These are phyloP conservation scores for Phortica magna DNA, from an alignment of 2,888 invertebrate species.

Conservation along the genomic window DNA sequence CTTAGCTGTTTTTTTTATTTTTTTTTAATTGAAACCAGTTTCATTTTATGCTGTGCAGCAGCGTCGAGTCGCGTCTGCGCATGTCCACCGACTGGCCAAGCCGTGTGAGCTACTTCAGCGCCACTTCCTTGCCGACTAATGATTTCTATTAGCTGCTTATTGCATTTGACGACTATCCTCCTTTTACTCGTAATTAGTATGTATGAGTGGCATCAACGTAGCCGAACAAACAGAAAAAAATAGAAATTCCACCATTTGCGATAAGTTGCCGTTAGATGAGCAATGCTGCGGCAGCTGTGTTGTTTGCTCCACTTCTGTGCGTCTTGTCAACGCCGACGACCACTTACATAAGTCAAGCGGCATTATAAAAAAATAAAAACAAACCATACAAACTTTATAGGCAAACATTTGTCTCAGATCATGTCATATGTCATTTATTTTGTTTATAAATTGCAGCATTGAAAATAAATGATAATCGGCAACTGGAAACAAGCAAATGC, in stretches of 20 bases:
- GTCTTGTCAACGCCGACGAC: constrained; percentile 2
- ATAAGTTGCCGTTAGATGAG: constrained; percentile 25
- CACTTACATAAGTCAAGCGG: not conserved
- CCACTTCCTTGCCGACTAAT: constrained; percentile 16
- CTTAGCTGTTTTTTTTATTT: constrained; percentile 16
- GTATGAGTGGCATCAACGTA: not conserved
- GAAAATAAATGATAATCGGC: no score
- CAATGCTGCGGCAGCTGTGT: constrained; percentile 1
- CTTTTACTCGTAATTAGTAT: constrained; percentile 15
- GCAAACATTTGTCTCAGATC: no score
- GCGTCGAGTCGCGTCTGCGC: no score
- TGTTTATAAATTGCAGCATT: no score
- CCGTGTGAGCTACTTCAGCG: not conserved
- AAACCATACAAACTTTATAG: not conserved
- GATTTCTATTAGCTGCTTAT: constrained; percentile 16
- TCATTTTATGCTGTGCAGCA: constrained; percentile 1
- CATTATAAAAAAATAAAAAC: not conserved
- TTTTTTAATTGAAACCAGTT: constrained; percentile 23
- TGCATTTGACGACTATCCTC: constrained; percentile 27
- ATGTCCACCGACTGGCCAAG: not conserved
- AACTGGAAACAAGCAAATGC: not conserved
- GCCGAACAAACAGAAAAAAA: not conserved
- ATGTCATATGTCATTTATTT: no score
- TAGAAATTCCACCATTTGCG: constrained; percentile 23
- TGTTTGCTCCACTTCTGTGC: not conserved